Base-by-base conservation (phyloP, 2,797 vertebrate species). In the Perodicticus potto region DNA sequence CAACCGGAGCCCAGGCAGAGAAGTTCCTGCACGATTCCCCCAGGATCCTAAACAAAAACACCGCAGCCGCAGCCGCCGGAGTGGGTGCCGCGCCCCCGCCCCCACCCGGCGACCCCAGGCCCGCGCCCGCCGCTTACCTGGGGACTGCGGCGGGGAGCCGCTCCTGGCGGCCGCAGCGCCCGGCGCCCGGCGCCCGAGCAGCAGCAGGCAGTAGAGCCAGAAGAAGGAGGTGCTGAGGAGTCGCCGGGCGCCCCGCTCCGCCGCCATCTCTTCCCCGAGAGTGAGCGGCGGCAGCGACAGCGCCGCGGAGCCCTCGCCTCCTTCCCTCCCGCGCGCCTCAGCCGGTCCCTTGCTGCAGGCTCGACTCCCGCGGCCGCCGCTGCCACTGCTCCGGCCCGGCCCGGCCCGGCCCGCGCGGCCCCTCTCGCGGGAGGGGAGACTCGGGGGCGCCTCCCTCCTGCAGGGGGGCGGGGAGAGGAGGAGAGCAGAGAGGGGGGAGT, bases 191-290 rank as follows among this genome's bases (percentile, higher is more conserved):
- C 93, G 96, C 73, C 94, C 95, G 20, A 97, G 94, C 82, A 96
- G 85, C 69, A 97, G 94, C 93, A 95, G 37, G 92, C 96, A 96
- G 67, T 91, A 97, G 59, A 98, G 85, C 97, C 98, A 97, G 25
- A 98, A 83, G 83, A 94, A 94, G 57, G 97, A 69, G 90, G 93
- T 95, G 82, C 97, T 27, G 65, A 96, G 96, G 16, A 97, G 95
- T 76, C 97, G 93, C 97, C 88, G 89, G 86, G 97, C 97, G 95
- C 97, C 95, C 86, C 89, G 95, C 95, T 97, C 98, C 97, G 98
- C 98, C 98, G 98, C 98, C 98, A 98, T 98, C 98, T 98, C 97
- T 93, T 70, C 96, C 97, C 97, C 86, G 91, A 89, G 94, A 96
- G 94, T 81, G 86, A 93, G 93, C 85, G 57, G 89, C 95, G 19